Evolutionary conservation across 2,113 vertebrate genomes (phyloP).

Genomic region (Sinocyclocheilus grahami): DNA sequence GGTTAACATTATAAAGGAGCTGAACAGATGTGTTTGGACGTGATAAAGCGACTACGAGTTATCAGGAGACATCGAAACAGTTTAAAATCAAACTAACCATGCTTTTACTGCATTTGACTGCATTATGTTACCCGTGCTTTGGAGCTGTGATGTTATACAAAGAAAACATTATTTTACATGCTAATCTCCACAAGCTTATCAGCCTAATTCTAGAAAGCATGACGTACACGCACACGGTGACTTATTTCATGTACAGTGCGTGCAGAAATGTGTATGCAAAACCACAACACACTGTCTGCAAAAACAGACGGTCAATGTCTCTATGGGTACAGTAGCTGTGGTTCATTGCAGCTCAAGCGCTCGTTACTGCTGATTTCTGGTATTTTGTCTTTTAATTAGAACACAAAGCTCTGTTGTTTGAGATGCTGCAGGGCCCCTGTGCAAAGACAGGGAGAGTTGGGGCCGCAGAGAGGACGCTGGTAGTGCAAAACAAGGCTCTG

Average conservation of each 20-base stretch:
- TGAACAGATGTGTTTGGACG: constrained; percentile 25
- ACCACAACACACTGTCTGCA: background rate
- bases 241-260: background rate
- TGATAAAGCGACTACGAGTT: constrained; percentile 19
- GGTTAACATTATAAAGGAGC: constrained; percentile 25
- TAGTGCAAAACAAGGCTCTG: background rate
- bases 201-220: background rate
- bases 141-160: background rate
- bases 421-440: background rate
- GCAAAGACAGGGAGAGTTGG: background rate
- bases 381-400: constrained; percentile 16
- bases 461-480: background rate
- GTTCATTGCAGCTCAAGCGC: background rate
- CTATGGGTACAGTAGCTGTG: background rate
- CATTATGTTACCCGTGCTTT: background rate
- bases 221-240: background rate
- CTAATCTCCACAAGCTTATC: background rate
- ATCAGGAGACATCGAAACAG: constrained; percentile 13
- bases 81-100: constrained; percentile 6
- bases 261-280: background rate
- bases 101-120: background rate
- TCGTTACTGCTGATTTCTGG: constrained; percentile 20
- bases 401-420: constrained; percentile 18
- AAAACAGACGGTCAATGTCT: background rate
- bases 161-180: background rate